Conservation (phyloP, 1,140 invertebrate species). For the Drosophila micromelanica region DNA sequence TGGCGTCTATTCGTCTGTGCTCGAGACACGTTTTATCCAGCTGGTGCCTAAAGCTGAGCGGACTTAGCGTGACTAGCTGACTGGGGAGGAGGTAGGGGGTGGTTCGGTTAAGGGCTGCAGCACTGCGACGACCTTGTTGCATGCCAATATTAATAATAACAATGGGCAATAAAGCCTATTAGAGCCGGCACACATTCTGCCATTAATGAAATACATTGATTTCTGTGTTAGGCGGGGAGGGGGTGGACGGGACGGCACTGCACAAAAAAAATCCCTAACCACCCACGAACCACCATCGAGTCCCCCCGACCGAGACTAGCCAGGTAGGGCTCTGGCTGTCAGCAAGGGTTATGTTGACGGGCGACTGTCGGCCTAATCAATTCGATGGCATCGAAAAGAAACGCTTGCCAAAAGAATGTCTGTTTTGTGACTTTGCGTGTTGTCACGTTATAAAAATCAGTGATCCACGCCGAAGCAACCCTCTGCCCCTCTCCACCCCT, state of each 20-base stretch:
- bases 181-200: conserved; percentile 76
- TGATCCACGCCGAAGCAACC: conserved; percentile 57
- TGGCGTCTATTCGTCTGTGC: conserved; percentile 3
- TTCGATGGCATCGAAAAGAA: conserved; percentile 46
- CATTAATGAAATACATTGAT: conserved; percentile 82
- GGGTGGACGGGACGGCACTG: too few relatives aligned
- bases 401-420: conserved; percentile 46
- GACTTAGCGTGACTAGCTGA: conserved; percentile 38
- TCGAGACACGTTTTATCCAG: conserved; percentile 6
- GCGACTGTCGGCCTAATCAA: conserved; percentile 52
- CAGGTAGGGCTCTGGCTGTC: neutral
- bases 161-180: conserved; percentile 81
- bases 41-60: conserved; percentile 10
- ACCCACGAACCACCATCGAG: too few relatives aligned
- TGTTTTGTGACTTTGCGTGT: conserved; percentile 69
- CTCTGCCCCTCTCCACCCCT: too few relatives aligned
- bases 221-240: conserved; percentile 59
- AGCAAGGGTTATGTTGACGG: conserved; percentile 59
- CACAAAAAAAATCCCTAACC: too few relatives aligned
- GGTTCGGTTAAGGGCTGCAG: conserved; percentile 5
- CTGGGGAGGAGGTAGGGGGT: neutral
- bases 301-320: too few relatives aligned
- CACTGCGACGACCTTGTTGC: conserved; percentile 66
- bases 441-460: conserved; percentile 84
- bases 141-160: conserved; percentile 81